Evolutionary conservation across 1,140 invertebrate genomes (phyloP).

Genomic region (Theocolax elegans): DNA sequence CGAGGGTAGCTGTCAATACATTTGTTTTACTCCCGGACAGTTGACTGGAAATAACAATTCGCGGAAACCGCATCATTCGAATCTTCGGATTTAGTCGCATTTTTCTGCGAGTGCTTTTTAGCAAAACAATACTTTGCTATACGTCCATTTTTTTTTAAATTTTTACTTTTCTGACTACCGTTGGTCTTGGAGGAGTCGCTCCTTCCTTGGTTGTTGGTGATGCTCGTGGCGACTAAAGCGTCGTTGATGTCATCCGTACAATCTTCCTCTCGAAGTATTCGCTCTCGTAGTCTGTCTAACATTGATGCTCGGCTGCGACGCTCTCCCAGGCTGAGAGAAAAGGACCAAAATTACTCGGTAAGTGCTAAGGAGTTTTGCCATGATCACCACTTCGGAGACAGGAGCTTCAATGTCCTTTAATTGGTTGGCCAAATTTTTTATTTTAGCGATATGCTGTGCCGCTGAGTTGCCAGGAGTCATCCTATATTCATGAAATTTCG

Average conservation of each 20-base stretch:
- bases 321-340: too few relatives aligned
- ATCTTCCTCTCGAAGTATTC: background rate
- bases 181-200: too few relatives aligned
- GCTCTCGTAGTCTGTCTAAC: background rate
- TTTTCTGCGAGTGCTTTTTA: background rate
- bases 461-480: conserved; percentile 11
- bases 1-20: background rate
- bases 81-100: background rate
- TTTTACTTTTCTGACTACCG: background rate
- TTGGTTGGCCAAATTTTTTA: too few relatives aligned
- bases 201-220: background rate
- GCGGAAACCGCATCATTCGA: background rate
- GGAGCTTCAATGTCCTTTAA: too few relatives aligned
- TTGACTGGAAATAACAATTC: background rate
- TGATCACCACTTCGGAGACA: conserved; percentile 18
- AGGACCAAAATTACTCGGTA: conserved; percentile 15
- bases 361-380: conserved; percentile 14
- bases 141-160: background rate
- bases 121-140: too few relatives aligned
- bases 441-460: too few relatives aligned
- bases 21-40: background rate
- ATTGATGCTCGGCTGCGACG: background rate
- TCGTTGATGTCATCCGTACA: background rate
- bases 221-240: background rate
- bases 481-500: conserved; percentile 36